Conservation (phyloP, 2,797 vertebrate species). For the Pogoniulus pusillus region DNA sequence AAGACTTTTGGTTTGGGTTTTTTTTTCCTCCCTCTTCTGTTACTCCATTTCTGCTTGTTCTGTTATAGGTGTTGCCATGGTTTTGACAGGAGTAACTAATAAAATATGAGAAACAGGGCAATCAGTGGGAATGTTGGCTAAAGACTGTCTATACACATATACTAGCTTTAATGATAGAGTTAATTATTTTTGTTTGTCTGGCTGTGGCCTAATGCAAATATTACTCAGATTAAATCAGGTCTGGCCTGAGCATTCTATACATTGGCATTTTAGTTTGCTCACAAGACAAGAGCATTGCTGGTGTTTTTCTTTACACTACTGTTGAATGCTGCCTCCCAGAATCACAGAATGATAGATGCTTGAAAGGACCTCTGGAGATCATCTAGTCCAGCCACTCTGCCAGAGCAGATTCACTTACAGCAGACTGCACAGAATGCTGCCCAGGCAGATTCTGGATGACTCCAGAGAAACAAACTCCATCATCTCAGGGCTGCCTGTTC, state of each 20-base stretch:
- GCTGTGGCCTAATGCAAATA: constrained; percentile 15
- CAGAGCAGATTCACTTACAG: too few species aligned
- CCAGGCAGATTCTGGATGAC: too few species aligned
- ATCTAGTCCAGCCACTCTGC: too few species aligned
- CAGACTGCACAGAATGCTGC: too few species aligned
- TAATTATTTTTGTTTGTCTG: constrained; percentile 44
- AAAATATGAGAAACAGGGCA: not conserved
- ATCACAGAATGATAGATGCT: too few species aligned
- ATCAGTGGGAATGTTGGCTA: not conserved
- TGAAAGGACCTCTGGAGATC: too few species aligned
- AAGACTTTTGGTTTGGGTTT: not conserved
- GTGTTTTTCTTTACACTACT: not conserved
- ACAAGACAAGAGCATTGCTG: not conserved
- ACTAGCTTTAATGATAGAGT: not conserved
- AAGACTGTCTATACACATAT: not conserved
- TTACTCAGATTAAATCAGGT: not conserved
- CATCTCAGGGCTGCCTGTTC: not conserved
- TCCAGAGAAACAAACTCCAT: too few species aligned
- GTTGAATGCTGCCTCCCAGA: not conserved
- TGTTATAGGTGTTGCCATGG: not conserved
- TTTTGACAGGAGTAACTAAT: not conserved
- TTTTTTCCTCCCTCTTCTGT: not conserved
- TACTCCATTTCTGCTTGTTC: not conserved
- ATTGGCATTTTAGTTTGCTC: not conserved
- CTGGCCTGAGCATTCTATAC: not conserved